Evolutionary conservation across 2,888 invertebrate genomes (phyloP).

Genomic region (Clanis bilineata): DNA sequence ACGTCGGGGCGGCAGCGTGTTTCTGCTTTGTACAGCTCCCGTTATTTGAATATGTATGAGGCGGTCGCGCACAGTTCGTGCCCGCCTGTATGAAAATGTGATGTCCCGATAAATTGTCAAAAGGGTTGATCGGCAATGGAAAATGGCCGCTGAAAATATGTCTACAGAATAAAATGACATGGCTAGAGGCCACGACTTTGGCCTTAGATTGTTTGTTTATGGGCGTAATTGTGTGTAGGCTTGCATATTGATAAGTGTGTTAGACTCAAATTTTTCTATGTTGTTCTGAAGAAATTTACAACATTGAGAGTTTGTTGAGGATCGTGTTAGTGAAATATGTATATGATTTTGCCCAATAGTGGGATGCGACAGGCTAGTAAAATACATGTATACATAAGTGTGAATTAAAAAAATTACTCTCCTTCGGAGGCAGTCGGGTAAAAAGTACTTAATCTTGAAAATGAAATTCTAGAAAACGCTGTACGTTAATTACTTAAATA

Average conservation of each 20-base stretch:
- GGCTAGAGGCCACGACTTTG: conserved; percentile 46
- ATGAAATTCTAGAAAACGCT: neutral
- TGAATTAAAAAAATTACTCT: too few relatives aligned
- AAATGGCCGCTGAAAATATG: conserved; percentile 65
- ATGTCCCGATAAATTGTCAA: conserved; percentile 80
- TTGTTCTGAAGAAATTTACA: too few relatives aligned
- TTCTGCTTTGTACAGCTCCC: conserved; percentile 71
- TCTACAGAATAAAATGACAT: conserved; percentile 54
- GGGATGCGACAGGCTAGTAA: too few relatives aligned
- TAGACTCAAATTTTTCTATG: neutral
- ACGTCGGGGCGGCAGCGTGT: conserved; percentile 66
- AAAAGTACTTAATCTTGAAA: neutral
- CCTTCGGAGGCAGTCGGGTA: too few relatives aligned
- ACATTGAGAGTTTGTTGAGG: neutral
- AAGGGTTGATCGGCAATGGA: conserved; percentile 75
- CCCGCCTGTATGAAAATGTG: conserved; percentile 76
- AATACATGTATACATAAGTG: too few relatives aligned
- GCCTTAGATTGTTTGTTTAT: conserved; percentile 55
- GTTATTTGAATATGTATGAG: conserved; percentile 79
- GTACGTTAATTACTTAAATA: neutral
- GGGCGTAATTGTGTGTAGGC: conserved; percentile 26
- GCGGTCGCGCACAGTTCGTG: conserved; percentile 58
- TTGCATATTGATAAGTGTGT: conserved; percentile 1
- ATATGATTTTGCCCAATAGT: too few relatives aligned
- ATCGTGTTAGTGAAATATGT: too few relatives aligned